phyloP scores from a whole-genome alignment of 2,113 vertebrate genomes.

The Alosa alosa region DNA sequence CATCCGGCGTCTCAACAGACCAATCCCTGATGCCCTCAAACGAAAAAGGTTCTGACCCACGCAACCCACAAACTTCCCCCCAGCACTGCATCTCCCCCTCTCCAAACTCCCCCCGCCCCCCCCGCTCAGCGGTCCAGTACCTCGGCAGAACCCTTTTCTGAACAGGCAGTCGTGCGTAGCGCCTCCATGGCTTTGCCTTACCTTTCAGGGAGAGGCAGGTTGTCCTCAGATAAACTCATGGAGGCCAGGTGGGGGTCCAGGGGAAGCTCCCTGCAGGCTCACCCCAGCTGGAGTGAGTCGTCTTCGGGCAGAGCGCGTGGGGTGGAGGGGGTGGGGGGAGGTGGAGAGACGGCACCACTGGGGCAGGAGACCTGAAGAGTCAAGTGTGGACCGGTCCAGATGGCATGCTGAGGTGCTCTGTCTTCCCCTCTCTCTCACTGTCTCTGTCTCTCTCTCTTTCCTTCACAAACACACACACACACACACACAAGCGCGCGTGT shows the following conservation, averaged over 20 bases:
- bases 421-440: not conserved
- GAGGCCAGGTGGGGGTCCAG: slow-evolving; percentile 55
- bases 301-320: slow-evolving; percentile 28
- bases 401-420: not conserved
- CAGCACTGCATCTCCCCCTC: not conserved
- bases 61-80: not conserved
- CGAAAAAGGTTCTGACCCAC: not conserved
- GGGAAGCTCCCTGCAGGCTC: slow-evolving; percentile 23
- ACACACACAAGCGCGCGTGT: not conserved
- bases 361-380: not conserved
- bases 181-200: slow-evolving; percentile 43
- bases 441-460: not conserved
- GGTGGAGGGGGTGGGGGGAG: not conserved
- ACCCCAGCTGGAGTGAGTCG: slow-evolving; percentile 46
- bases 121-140: not conserved
- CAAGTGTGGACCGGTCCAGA: not conserved
- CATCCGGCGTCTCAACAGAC: not conserved
- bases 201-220: slow-evolving; percentile 58
- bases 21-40: not conserved
- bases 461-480: slow-evolving; percentile 14
- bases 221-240: slow-evolving; percentile 65
- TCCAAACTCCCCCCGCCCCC: not conserved
- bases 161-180: no score
- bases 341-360: not conserved
- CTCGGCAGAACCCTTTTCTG: not conserved